Conservation (phyloP, 2,888 invertebrate species). For the Anagyrus pseudococci region DNA sequence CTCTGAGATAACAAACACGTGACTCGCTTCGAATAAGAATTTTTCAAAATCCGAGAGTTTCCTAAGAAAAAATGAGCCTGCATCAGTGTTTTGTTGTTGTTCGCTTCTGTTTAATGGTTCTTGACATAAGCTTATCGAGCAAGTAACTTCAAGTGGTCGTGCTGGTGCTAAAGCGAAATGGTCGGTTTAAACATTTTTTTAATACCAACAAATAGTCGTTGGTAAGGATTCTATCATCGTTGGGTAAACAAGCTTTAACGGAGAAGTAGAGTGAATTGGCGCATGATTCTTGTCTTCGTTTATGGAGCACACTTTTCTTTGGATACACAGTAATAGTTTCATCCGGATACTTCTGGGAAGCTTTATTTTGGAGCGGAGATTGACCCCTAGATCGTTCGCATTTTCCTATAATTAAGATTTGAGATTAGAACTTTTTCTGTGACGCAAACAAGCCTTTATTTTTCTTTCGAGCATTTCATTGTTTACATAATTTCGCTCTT, state of each 20-base stretch:
- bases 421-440: constrained; percentile 34
- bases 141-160: too few relatives aligned
- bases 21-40: too few relatives aligned
- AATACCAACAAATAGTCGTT: neutral
- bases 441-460: neutral
- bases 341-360: constrained; percentile 38
- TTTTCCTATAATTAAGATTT: constrained; percentile 37
- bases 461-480: constrained; percentile 1
- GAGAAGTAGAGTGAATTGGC: too few relatives aligned
- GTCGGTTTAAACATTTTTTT: neutral
- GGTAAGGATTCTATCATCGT: too few relatives aligned
- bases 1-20: too few relatives aligned
- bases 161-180: neutral
- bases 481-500: neutral
- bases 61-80: too few relatives aligned
- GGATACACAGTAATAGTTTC: neutral
- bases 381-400: constrained; percentile 38
- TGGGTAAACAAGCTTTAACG: too few relatives aligned
- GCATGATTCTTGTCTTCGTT: neutral
- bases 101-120: too few relatives aligned
- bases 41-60: too few relatives aligned
- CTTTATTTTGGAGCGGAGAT: constrained; percentile 51
- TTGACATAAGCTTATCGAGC: too few relatives aligned
- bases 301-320: neutral
- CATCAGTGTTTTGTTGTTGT: too few relatives aligned